Conservation (phyloP, 2,888 invertebrate species). For the Cynaeus angustus region DNA sequence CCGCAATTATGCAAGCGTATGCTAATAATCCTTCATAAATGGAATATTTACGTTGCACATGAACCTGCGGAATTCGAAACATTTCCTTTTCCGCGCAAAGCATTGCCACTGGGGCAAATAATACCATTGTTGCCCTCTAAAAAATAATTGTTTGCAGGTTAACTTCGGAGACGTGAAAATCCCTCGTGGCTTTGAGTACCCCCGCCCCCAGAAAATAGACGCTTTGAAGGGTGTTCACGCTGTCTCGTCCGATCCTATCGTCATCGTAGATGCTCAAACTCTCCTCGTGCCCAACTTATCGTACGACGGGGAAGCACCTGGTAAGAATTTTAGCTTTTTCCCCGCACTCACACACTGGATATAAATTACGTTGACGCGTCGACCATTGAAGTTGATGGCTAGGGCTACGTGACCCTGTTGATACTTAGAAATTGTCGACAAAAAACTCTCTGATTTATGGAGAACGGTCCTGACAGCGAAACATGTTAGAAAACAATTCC, state of each 20-base stretch:
- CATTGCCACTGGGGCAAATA: slow-evolving; percentile 22
- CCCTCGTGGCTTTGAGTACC: slow-evolving; percentile 85
- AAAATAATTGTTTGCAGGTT: slow-evolving; percentile 74
- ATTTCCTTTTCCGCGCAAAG: slow-evolving; percentile 39
- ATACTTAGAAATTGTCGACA: slow-evolving; percentile 17
- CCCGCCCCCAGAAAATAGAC: slow-evolving; percentile 87
- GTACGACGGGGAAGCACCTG: slow-evolving; percentile 94
- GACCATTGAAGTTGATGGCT: slow-evolving; percentile 19
- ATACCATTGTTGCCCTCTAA: slow-evolving; percentile 9
- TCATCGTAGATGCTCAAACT: slow-evolving; percentile 94
- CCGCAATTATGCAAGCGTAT: slow-evolving; percentile 23
- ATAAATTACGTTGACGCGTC: slow-evolving; percentile 3
- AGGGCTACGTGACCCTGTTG: slow-evolving; percentile 22
- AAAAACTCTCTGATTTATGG: slow-evolving; percentile 33
- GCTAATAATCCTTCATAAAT: slow-evolving; percentile 27
- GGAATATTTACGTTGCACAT: slow-evolving; percentile 27
- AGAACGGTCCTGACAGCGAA: slow-evolving; percentile 32
- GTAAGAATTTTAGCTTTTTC: slow-evolving; percentile 71
- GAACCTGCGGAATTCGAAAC: slow-evolving; percentile 26
- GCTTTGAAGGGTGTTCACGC: slow-evolving; percentile 87
- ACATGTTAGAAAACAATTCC: slow-evolving; percentile 38
- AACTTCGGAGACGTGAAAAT: slow-evolving; percentile 93
- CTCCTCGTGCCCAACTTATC: slow-evolving; percentile 91
- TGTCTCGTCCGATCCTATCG: slow-evolving; percentile 89
- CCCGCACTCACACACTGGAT: background rate